Evolutionary conservation across 1,140 invertebrate genomes (phyloP).

Genomic region (Hormaphis cornu): DNA sequence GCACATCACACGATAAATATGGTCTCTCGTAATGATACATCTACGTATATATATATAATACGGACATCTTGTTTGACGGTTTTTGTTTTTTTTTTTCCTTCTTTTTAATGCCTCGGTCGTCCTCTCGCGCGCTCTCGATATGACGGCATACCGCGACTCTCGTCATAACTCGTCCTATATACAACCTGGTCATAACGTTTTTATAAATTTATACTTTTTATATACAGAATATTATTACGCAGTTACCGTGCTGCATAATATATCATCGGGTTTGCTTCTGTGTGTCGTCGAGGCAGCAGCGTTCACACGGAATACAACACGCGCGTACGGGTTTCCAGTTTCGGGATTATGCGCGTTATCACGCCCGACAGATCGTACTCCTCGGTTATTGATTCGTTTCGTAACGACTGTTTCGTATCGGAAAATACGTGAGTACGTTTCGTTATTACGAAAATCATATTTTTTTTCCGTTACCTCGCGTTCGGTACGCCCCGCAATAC

Average conservation of each 20-base stretch:
- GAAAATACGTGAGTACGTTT: no score
- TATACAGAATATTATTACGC: no score
- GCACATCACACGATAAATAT: neutral
- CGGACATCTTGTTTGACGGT: no score
- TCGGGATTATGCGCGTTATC: constrained; percentile 16
- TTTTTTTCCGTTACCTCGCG: no score
- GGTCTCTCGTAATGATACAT: neutral
- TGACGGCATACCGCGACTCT: constrained; percentile 20
- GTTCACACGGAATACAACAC: no score
- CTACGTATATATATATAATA: neutral
- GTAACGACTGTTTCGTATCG: no score
- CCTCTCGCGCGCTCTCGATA: neutral
- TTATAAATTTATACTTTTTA: no score
- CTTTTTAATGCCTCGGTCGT: neutral
- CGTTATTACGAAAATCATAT: no score
- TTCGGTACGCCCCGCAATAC: no score
- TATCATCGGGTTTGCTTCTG: no score
- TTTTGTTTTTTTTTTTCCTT: constrained; percentile 1
- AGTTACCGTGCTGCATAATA: no score
- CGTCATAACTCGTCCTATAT: constrained; percentile 29
- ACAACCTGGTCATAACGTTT: neutral
- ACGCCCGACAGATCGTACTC: neutral
- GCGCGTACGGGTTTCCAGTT: constrained; percentile 23
- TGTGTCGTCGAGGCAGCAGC: no score
- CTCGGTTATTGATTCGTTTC: neutral